Conservation (phyloP, 2,888 invertebrate species). For the Phyllotreta striolata region DNA sequence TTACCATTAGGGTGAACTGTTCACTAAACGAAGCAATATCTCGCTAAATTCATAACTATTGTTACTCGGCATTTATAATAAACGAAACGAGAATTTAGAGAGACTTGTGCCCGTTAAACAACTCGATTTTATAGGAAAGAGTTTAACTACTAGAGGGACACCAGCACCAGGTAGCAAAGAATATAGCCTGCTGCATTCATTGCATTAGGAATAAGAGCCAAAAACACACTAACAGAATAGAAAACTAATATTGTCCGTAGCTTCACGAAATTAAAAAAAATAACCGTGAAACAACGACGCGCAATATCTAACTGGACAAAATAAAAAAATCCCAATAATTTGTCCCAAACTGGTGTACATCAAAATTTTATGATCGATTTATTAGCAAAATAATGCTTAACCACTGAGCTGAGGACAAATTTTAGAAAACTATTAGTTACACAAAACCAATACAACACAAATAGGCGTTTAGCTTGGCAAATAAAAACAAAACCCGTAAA, state of each 20-base stretch:
- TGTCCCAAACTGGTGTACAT: conserved; percentile 8
- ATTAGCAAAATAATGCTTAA: not conserved
- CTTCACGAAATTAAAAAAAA: conserved; percentile 7
- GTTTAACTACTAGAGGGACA: conserved; percentile 20
- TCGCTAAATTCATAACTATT: too few species aligned
- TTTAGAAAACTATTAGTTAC: conserved; percentile 32
- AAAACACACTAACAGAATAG: conserved; percentile 39
- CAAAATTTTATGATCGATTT: not conserved
- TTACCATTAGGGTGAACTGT: conserved; percentile 14
- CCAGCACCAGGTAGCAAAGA: conserved; percentile 37
- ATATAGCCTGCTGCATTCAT: conserved; percentile 55
- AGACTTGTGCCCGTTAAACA: conserved; percentile 17
- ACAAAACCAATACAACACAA: conserved; percentile 46
- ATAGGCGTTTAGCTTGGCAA: conserved; percentile 49
- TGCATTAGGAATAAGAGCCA: conserved; percentile 58
- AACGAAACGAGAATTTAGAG: conserved; percentile 1
- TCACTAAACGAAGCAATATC: too few species aligned
- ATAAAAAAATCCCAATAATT: conserved; percentile 21
- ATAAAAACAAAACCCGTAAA: conserved; percentile 34
- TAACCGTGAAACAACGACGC: conserved; percentile 7
- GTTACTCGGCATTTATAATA: too few species aligned
- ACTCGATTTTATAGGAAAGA: not conserved
- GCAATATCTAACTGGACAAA: conserved; percentile 23
- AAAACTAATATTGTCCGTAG: conserved; percentile 32
- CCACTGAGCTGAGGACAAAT: conserved; percentile 19